Conservation (phyloP, 2,888 invertebrate species). For the Aplocera efformata region DNA sequence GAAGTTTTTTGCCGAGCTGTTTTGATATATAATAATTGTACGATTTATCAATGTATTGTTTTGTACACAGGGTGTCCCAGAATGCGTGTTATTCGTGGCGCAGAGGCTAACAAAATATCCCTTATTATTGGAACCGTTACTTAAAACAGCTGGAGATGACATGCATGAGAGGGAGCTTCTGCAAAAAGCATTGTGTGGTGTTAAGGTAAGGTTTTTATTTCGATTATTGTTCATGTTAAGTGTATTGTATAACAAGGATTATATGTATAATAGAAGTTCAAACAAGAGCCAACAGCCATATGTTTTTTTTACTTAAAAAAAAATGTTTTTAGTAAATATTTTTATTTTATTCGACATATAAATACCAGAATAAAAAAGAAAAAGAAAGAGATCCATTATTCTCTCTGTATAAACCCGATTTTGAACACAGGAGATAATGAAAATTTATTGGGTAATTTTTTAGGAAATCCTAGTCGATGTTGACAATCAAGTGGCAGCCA, state of each 20-base stretch:
- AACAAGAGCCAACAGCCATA: too few species aligned
- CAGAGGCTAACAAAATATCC: conserved; percentile 98
- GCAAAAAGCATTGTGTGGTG: conserved; percentile 87
- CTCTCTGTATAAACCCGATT: too few species aligned
- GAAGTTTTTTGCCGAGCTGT: too few species aligned
- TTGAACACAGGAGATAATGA: too few species aligned
- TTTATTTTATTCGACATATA: too few species aligned
- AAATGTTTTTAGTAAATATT: too few species aligned
- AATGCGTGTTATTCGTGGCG: conserved; percentile 96
- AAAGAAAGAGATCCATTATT: too few species aligned
- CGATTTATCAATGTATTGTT: background rate
- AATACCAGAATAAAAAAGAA: too few species aligned
- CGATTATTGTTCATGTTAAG: background rate
- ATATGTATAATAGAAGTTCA: too few species aligned
- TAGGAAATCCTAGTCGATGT: conserved; percentile 93
- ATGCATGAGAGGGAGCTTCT: conserved; percentile 89
- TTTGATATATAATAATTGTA: background rate
- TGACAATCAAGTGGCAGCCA: conserved; percentile 95
- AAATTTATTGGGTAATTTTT: too few species aligned
- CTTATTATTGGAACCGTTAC: conserved; percentile 92
- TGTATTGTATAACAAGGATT: too few species aligned
- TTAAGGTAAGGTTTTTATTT: conserved; percentile 79
- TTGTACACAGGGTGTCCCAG: conserved; percentile 87
- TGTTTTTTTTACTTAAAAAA: too few species aligned
- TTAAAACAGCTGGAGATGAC: conserved; percentile 93